Conservation (phyloP, 30 jellyfish, hydroid and myxozoan species). For the Haliclystus octoradiatus region DNA sequence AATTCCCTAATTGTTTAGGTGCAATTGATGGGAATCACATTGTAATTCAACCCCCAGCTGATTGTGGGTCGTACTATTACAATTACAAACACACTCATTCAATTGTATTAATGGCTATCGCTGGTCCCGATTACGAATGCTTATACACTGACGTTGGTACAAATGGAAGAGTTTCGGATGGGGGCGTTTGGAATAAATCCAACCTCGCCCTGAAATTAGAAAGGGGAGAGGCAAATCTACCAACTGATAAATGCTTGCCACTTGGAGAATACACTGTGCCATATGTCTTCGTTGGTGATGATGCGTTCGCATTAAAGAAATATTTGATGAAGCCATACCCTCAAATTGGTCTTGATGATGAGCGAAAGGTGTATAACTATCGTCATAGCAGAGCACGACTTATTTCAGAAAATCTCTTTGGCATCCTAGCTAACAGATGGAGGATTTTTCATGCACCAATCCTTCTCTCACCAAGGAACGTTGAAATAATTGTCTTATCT, state of each 20-base stretch:
- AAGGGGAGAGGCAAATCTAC: conserved; percentile 2
- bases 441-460: conserved; percentile 11
- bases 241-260: conserved; percentile 11
- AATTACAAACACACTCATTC: conserved; percentile 14
- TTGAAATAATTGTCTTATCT: neutral
- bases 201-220: conserved; percentile 8
- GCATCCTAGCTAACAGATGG: conserved; percentile 27
- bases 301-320: conserved; percentile 44
- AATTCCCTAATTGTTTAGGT: conserved; percentile 15
- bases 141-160: conserved; percentile 24
- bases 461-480: neutral
- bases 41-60: conserved; percentile 1
- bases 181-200: conserved; percentile 30
- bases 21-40: neutral
- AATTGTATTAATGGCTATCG: conserved; percentile 17
- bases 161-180: conserved; percentile 12
- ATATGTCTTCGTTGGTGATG: conserved; percentile 44
- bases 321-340: conserved; percentile 48
- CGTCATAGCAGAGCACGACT: conserved; percentile 45
- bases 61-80: conserved; percentile 7
- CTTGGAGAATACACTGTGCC: conserved; percentile 16
- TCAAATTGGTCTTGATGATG: conserved; percentile 25
- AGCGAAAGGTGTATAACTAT: conserved; percentile 29
- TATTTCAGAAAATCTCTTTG: conserved; percentile 28
- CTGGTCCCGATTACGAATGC: conserved; percentile 23